These are phyloP conservation scores for Andrena bucephala DNA, from an alignment of 2,888 invertebrate species.

Conservation along the genomic window DNA sequence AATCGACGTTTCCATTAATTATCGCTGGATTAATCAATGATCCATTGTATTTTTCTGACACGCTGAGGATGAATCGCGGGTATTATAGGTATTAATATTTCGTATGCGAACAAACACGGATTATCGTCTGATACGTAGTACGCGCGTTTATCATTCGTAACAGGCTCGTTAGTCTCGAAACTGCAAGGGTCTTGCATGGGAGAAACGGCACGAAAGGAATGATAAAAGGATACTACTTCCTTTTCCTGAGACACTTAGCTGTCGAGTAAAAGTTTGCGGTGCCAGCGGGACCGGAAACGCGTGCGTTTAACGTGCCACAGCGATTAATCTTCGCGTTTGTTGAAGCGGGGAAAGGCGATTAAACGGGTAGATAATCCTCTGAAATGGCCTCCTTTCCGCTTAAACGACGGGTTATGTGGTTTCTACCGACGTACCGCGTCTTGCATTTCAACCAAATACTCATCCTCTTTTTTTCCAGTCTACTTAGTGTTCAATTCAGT, in stretches of 20 bases:
- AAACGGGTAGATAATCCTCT: conserved; percentile 47
- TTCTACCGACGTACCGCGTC: conserved; percentile 16
- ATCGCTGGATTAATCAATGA: no score
- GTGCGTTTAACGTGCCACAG: conserved; percentile 52
- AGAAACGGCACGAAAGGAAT: conserved; percentile 35
- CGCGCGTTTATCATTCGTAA: conserved; percentile 28
- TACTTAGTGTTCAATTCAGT: not conserved
- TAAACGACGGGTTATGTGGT: conserved; percentile 26
- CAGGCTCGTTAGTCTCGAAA: conserved; percentile 40
- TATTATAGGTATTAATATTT: conserved; percentile 18
- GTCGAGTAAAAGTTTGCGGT: conserved; percentile 38
- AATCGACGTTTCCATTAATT: no score
- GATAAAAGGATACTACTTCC: conserved; percentile 37
- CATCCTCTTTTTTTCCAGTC: not conserved
- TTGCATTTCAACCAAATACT: conserved; percentile 6
- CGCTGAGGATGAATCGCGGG: not conserved
- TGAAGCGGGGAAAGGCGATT: conserved; percentile 53
- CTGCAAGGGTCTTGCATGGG: conserved; percentile 25
- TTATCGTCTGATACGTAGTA: conserved; percentile 21
- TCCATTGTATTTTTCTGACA: no score
- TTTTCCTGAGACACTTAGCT: conserved; percentile 45
- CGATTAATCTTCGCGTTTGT: conserved; percentile 61
- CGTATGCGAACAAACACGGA: not conserved
- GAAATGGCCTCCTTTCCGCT: conserved; percentile 49
- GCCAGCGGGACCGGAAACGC: conserved; percentile 48